Conservation (phyloP, 92 coral and sea anemone species). For the Palythoa grandis region DNA sequence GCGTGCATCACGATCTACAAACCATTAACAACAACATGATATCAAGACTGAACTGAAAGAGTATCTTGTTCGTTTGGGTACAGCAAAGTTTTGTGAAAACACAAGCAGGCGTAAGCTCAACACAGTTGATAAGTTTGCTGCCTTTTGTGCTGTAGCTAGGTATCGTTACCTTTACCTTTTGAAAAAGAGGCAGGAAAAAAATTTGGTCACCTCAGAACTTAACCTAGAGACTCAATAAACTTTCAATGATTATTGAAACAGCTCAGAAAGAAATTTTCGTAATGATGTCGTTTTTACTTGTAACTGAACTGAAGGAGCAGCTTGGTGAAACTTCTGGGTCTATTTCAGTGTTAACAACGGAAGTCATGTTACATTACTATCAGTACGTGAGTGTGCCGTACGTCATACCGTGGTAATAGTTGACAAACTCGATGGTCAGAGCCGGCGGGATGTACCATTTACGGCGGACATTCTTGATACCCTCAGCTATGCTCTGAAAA, state of each 20-base stretch:
- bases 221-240: no score
- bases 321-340: no score
- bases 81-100: background rate
- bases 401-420: slow-evolving; percentile 89
- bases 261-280: no score
- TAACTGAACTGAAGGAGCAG: no score
- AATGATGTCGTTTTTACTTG: no score
- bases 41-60: background rate
- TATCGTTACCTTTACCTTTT: background rate
- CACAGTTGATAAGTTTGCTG: background rate
- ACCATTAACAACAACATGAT: background rate
- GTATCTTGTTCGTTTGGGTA: no score
- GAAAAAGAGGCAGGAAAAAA: no score
- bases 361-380: background rate
- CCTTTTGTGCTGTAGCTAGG: background rate
- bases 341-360: no score
- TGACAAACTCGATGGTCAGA: slow-evolving; percentile 93
- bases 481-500: slow-evolving; percentile 65
- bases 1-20: slow-evolving; percentile 89
- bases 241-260: no score
- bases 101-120: no score
- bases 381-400: background rate
- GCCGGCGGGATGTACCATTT: slow-evolving; percentile 97
- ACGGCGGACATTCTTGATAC: slow-evolving; percentile 82
- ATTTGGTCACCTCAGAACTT: no score